Base-by-base conservation (phyloP, 2,797 vertebrate genomes). In the Crenichthys baileyi region DNA sequence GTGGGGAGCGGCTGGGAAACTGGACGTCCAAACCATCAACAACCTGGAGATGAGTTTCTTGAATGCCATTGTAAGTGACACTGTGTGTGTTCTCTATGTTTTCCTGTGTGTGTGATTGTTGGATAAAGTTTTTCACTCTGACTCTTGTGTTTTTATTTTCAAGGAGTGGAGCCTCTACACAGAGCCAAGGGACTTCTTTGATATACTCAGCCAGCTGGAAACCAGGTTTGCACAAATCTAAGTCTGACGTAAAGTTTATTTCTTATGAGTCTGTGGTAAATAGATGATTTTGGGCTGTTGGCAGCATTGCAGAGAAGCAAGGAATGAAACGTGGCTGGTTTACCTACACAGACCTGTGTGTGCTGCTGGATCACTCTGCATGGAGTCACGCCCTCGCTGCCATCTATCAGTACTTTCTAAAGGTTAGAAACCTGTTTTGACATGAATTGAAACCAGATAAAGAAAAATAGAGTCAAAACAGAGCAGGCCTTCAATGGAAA, bases 111-210 rank as follows among this genome's bases (percentile, higher is more conserved):
- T 41, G 2, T 68, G 41, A 48, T 46, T 70, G 24, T 65, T 41
- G 48, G 4, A 71, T 51, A 4, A 7, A 53, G 44, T 41, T 73
- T 24, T 65, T 53, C 2, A 9, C 58, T 0, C 4, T 2, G 82
- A 87, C 15, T 15, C 0, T 36, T 75, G 7, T 78, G 41, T 81
- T 74, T 3, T 0, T 79, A 0, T 86, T n/a, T 86, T 87, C 2
- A 75, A 99, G 98, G 98, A 98, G 76, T 99, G 98, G 98, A 97
- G 95, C 88, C 97, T 99, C 79, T 99, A 97, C 88, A 97, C 97
- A 7, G 96, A 98, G 75, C 97, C 97, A 44, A 92, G 91, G 70
- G 98, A 99, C 87, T 95, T 99, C 86, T 98, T 98, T 88, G 96
- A 97, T 81, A 91, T 97, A 78, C 93, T 99, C 86, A 95, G 90